phyloP scores from a whole-genome alignment of 2,797 vertebrate genomes.

The Hippoglossus hippoglossus region DNA sequence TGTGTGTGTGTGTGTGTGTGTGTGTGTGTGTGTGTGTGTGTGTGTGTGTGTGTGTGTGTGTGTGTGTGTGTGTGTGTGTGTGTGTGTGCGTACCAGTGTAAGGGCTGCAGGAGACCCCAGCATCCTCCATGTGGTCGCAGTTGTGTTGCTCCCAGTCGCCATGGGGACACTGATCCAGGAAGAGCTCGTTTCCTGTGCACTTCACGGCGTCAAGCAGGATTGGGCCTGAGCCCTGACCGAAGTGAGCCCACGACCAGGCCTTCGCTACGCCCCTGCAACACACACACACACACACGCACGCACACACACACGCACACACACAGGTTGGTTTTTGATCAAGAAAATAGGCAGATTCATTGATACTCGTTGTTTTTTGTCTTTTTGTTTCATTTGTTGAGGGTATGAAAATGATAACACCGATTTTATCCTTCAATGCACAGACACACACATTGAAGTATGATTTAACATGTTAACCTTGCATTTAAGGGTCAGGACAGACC shows the following conservation, averaged over 20 bases:
- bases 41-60: neutral
- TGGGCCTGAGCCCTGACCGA: constrained; percentile 89
- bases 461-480: neutral
- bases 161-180: constrained; percentile 91
- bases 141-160: constrained; percentile 94
- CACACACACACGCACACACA: neutral
- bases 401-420: too few species aligned
- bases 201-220: constrained; percentile 92
- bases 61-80: constrained; percentile 7
- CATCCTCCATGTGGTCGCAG: constrained; percentile 97
- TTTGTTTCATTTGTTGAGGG: too few species aligned
- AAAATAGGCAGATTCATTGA: neutral
- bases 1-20: neutral
- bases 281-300: neutral
- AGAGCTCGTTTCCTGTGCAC: constrained; percentile 91
- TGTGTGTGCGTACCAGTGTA: constrained; percentile 79
- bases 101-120: constrained; percentile 90
- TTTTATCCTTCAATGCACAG: neutral
- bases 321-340: neutral
- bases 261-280: constrained; percentile 85
- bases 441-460: neutral
- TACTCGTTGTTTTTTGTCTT: too few species aligned
- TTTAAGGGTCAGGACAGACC: neutral
- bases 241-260: constrained; percentile 91
- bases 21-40: constrained; percentile 16